Evolutionary conservation across 2,113 vertebrate genomes (phyloP).

Genomic region (Sarotherodon lohbergeri): DNA sequence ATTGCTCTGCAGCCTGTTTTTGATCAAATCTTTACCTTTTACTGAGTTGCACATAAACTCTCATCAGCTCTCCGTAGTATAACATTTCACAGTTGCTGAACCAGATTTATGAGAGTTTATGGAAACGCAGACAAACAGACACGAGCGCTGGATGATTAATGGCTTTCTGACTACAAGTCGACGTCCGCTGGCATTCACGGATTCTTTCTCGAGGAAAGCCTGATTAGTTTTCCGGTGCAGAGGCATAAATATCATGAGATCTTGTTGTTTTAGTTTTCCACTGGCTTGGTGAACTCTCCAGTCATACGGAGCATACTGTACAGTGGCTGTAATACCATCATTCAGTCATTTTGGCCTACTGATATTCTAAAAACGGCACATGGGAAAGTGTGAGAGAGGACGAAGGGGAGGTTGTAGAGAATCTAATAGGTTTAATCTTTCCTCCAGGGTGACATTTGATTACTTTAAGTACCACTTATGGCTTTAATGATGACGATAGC

Average conservation of each 20-base stretch:
- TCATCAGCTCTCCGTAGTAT: background rate
- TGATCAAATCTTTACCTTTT: background rate
- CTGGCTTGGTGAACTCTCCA: slow-evolving; percentile 13
- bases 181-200: background rate
- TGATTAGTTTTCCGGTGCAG: slow-evolving; percentile 41
- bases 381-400: background rate
- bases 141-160: background rate
- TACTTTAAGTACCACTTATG: background rate
- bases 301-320: background rate
- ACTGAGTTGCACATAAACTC: background rate
- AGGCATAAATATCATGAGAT: slow-evolving; percentile 4
- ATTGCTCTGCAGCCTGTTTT: background rate
- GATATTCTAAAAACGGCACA: background rate
- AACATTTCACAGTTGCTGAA: background rate
- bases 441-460: background rate
- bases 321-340: background rate
- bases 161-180: background rate
- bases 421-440: background rate
- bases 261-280: slow-evolving; percentile 12
- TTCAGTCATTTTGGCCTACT: background rate
- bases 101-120: background rate
- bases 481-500: background rate
- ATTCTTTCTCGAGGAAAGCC: background rate
- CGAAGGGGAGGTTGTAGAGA: background rate
- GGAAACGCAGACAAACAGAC: background rate